These are phyloP conservation scores for Synanthedon myopaeformis DNA, from an alignment of 2,888 invertebrate genomes.

Conservation along the genomic window DNA sequence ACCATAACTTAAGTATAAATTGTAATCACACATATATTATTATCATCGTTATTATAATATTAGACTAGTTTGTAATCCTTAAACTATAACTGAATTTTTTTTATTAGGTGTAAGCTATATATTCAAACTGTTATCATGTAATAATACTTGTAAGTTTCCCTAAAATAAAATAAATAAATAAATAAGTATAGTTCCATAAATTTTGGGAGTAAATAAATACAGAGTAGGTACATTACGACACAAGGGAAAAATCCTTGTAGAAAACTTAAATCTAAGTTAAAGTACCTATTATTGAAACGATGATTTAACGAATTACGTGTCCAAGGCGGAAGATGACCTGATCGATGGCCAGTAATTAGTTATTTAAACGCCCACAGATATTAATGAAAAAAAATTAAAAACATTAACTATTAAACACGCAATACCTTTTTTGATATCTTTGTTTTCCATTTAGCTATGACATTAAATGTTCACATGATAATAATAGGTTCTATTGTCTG, in stretches of 20 bases:
- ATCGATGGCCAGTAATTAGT: conserved; percentile 15
- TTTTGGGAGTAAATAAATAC: no score
- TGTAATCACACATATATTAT: no score
- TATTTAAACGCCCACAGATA: conserved; percentile 23
- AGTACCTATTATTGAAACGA: neutral
- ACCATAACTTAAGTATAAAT: no score
- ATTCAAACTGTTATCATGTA: no score
- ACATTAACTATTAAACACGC: neutral
- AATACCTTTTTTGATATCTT: neutral
- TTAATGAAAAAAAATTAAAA: conserved; percentile 7
- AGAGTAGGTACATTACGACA: no score
- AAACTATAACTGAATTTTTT: no score
- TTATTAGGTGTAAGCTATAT: no score
- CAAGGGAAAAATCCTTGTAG: conserved; percentile 7
- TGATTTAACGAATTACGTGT: neutral
- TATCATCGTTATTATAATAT: no score
- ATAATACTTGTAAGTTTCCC: no score
- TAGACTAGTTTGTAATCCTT: no score
- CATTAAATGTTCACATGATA: conserved; percentile 4
- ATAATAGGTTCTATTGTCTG: conserved; percentile 1
- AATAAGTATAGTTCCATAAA: no score
- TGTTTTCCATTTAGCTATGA: conserved; percentile 1
- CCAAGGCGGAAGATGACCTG: conserved; percentile 12
- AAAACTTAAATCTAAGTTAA: conserved; percentile 3
- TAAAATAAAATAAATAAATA: no score